Percentiles rank a stretch among this genome's conserved stretches.
Evolutionary conservation across 2,113 vertebrate species (phyloP).

Genomic region (Strigops habroptila): DNA sequence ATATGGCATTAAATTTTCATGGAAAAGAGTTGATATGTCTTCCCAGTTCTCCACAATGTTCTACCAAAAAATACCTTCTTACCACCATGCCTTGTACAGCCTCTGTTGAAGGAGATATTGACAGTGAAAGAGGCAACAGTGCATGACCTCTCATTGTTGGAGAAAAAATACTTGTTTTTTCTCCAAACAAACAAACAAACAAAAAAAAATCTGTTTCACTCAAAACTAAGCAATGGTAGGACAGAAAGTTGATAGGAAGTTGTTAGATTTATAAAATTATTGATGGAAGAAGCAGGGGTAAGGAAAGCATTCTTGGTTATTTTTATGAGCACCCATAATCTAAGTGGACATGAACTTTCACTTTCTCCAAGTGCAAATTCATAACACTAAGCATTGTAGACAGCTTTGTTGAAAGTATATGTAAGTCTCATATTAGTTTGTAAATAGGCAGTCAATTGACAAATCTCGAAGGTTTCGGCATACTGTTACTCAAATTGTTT

Average conservation of each 20-base stretch:
- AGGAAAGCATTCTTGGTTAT: background rate
- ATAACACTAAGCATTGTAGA: background rate
- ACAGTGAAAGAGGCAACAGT: background rate
- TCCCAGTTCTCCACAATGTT: background rate
- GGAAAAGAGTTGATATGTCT: background rate
- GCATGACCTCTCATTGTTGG: background rate
- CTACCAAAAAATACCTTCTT: background rate
- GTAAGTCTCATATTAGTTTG: background rate
- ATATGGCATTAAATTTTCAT: slow-evolving; percentile 16
- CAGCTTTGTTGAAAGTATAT: background rate
- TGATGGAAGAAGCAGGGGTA: background rate
- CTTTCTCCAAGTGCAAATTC: background rate
- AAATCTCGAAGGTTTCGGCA: background rate
- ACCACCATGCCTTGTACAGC: background rate
- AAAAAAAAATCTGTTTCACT: background rate
- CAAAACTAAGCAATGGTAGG: background rate
- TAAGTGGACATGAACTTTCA: background rate
- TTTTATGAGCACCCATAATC: background rate
- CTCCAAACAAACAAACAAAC: background rate
- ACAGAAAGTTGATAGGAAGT: background rate
- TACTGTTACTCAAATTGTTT: background rate
- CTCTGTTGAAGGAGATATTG: background rate
- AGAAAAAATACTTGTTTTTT: background rate
- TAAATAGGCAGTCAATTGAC: background rate
- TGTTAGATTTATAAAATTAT: background rate